A percentile compares a stretch with the other conserved stretches of the same genome.
These are phyloP conservation scores for Ellobium chinense DNA, from an alignment of 2,888 invertebrate species.

Conservation along the genomic window DNA sequence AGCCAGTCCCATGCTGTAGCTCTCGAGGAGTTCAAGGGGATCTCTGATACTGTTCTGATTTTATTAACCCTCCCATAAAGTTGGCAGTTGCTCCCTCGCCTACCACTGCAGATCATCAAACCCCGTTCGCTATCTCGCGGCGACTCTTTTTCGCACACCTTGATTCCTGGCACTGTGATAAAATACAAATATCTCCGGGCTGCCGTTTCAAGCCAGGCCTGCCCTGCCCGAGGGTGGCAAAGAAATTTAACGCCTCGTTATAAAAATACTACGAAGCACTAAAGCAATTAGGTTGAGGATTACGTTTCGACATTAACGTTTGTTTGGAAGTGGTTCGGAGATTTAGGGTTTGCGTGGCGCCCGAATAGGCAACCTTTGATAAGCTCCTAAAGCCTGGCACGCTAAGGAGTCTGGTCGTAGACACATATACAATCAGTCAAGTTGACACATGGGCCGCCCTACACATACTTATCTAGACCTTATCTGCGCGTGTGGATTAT, in stretches of 20 bases:
- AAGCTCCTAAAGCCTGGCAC: not conserved
- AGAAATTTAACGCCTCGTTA: conserved; percentile 46
- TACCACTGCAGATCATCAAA: not conserved
- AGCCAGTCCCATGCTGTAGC: too few species aligned
- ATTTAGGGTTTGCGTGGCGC: conserved; percentile 41
- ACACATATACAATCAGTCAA: not conserved
- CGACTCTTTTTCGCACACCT: not conserved
- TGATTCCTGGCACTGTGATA: not conserved
- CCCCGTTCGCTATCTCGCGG: not conserved
- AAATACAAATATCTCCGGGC: not conserved
- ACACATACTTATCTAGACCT: not conserved
- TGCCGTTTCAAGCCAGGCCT: not conserved
- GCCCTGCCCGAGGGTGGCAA: conserved; percentile 10
- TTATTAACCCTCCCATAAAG: conserved; percentile 17
- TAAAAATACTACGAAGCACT: conserved; percentile 29
- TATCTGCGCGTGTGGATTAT: not conserved
- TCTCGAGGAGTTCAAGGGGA: not conserved
- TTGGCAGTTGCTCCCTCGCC: not conserved
- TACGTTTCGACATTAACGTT: conserved; percentile 38
- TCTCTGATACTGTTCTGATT: conserved; percentile 4
- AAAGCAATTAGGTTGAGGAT: conserved; percentile 46
- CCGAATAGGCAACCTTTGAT: conserved; percentile 1
- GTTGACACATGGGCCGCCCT: too few species aligned
- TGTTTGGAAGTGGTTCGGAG: not conserved
- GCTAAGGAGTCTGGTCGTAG: not conserved